These are phyloP conservation scores for Geotrypetes seraphini DNA, from an alignment of 2,797 vertebrate species.

Conservation along the genomic window DNA sequence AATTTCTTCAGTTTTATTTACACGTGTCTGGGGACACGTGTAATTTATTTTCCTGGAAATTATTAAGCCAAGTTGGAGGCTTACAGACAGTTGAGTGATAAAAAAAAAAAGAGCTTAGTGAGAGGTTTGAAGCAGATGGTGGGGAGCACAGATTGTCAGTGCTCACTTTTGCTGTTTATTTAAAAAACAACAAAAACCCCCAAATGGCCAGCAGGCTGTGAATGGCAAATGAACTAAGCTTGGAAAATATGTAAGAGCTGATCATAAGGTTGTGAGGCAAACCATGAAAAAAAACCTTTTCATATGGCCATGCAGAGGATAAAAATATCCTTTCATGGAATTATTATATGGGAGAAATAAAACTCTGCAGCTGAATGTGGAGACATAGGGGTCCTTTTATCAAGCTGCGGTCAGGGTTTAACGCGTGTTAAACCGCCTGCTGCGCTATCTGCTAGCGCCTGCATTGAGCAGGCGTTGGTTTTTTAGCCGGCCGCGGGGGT, in stretches of 20 bases:
- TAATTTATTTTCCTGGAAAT: constrained; percentile 26
- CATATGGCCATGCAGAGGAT: too few relatives aligned
- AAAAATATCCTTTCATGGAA: too few relatives aligned
- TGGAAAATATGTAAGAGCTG: background rate
- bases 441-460: too few relatives aligned
- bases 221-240: background rate
- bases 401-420: too few relatives aligned
- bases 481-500: too few relatives aligned
- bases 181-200: background rate
- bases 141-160: background rate
- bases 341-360: too few relatives aligned
- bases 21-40: constrained; percentile 48
- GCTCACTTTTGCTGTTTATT: background rate
- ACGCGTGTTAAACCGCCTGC: too few relatives aligned
- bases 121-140: constrained; percentile 27
- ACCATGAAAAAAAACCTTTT: too few relatives aligned
- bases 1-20: constrained; percentile 50
- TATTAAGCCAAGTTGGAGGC: constrained; percentile 21
- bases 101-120: constrained; percentile 19
- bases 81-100: constrained; percentile 37
- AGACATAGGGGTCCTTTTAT: too few relatives aligned
- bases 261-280: background rate
- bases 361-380: too few relatives aligned
- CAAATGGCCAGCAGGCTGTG: background rate
- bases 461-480: too few relatives aligned